Evolutionary conservation across 2,888 invertebrate genomes (phyloP), one percentile per base, ranked within the genome.

Genomic region (Drosophila pegasa): DNA sequence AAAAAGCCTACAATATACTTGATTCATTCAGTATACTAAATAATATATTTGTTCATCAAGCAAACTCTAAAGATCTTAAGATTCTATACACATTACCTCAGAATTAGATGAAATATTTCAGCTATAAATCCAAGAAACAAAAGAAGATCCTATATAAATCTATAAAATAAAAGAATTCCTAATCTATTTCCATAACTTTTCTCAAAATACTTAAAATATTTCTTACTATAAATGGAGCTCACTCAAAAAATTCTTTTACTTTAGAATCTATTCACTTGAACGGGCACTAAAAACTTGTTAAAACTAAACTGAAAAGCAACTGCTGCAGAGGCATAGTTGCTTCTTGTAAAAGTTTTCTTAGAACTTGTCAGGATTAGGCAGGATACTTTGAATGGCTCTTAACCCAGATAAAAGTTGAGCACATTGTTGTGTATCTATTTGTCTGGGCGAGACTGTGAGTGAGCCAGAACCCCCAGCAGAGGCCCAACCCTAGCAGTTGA

Each of bases 391-490:
- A 41, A 16, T 38, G 8, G 59, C 43, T 50, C 60, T 74, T 62
- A 75, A 57, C 70, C 71, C 62, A 75, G 22, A 58, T 70, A 54
- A 33, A 55, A 64, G 61, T 60, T 61, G 22, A 5, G 16, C 12
- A 0, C 58, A 59, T 65, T 65, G 68, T 59, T 66, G 76, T 66
- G 76, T 45, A 33, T 73, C 76, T 70, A 77, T 40, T 64, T 50
- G 31, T 25, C 31, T 73, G 77, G 6, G 35, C 73, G 2, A 45
- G 51, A 37, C 59, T 73, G 76, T 77, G 41, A 7, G 33, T 76
- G 27, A 14, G 33, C 41, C 18, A 37, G 9, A 31, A 9, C 16
- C 14, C 14, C 27, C 20, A 35, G n/a, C 51, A 20, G 18, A 14
- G n/a, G 41, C 41, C 50, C 61, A 37, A 31, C 58, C 63, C 38